phyloP scores from a whole-genome alignment of 2,797 vertebrate genomes.

The Amblyraja radiata region DNA sequence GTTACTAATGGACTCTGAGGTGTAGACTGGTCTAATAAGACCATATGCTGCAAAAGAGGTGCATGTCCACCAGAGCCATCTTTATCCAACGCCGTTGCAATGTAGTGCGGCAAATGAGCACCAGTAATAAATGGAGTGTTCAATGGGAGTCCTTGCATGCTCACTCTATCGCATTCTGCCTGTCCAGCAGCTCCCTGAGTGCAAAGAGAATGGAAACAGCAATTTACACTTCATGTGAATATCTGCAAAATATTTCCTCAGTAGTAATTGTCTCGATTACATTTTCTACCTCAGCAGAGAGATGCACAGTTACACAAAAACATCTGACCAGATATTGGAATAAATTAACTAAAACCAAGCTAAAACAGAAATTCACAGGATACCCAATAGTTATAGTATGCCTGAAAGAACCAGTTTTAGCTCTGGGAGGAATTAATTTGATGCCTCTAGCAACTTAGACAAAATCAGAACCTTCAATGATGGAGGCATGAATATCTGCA shows the following conservation, averaged over 20 bases:
- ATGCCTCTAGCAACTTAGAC: not conserved
- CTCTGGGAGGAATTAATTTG: not conserved
- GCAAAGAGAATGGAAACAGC: rapidly evolving
- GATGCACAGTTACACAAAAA: not conserved
- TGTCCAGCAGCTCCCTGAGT: constrained; percentile 69
- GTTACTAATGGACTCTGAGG: constrained; percentile 74
- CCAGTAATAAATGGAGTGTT: constrained; percentile 70
- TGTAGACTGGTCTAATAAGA: constrained; percentile 76
- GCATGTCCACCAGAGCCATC: constrained; percentile 69
- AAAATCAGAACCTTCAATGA: not conserved
- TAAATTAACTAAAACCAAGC: not conserved
- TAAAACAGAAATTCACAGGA: not conserved
- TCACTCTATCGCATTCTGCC: constrained; percentile 77
- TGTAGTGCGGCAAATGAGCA: constrained; percentile 82
- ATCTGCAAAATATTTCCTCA: not conserved
- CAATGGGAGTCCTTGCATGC: constrained; percentile 75
- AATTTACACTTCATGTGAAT: not conserved
- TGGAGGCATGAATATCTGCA: not conserved
- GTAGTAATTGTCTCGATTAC: not conserved
- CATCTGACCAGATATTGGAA: not conserved
- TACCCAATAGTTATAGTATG: not conserved
- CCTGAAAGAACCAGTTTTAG: not conserved
- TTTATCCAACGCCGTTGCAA: constrained; percentile 75
- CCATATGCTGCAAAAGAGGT: constrained; percentile 90
- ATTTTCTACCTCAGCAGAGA: not conserved